Percentiles rank a stretch among this genome's conserved stretches.
These are phyloP conservation scores for Ceyx margarethae DNA, from an alignment of 2,113 vertebrate species.

Conservation along the genomic window DNA sequence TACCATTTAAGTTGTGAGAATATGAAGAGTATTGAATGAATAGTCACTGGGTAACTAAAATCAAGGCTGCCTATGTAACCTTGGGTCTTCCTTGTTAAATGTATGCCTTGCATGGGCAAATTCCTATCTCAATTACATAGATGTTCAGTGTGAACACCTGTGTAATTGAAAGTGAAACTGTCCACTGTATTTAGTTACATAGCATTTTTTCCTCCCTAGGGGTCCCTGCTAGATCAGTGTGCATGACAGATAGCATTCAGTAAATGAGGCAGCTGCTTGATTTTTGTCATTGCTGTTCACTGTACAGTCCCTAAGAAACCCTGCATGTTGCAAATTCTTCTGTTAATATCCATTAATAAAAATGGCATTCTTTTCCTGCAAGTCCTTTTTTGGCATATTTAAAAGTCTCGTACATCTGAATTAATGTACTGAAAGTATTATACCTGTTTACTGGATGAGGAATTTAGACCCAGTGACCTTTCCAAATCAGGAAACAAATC, in stretches of 20 bases:
- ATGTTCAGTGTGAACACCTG: neutral
- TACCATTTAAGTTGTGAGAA: neutral
- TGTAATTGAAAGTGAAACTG: neutral
- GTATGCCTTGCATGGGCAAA: neutral
- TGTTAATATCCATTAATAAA: constrained; percentile 6
- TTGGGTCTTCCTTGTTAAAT: neutral
- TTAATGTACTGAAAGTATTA: neutral
- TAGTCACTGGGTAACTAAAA: neutral
- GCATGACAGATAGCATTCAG: constrained; percentile 15
- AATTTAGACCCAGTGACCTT: neutral
- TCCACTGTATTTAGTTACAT: constrained; percentile 40
- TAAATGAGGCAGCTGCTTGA: constrained; percentile 57
- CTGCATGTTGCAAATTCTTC: constrained; percentile 7
- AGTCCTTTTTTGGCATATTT: neutral
- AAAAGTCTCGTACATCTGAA: neutral
- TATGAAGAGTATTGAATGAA: neutral
- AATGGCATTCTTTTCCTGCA: neutral
- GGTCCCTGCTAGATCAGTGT: neutral
- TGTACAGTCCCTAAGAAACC: neutral
- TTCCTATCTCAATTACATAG: neutral
- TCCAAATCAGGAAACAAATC: neutral
- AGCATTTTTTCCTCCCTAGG: constrained; percentile 15
- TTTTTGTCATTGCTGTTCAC: constrained; percentile 50
- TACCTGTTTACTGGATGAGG: neutral
- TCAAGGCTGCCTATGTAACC: neutral